Percentiles rank a stretch among this genome's conserved stretches.
These are phyloP conservation scores for Coreoperca whiteheadi DNA, from an alignment of 2,113 vertebrate genomes.

Conservation along the genomic window DNA sequence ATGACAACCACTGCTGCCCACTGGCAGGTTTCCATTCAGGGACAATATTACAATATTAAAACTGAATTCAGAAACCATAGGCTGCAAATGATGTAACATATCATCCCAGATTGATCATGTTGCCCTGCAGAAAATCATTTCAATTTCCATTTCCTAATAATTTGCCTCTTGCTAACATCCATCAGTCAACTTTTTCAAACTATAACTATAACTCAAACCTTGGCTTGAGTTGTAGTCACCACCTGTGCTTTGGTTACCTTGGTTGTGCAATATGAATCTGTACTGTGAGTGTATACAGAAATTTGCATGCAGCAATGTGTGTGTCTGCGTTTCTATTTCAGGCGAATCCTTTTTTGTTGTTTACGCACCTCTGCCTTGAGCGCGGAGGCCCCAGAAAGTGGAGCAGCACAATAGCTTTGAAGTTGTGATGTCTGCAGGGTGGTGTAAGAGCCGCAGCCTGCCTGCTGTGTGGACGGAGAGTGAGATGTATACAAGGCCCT, in stretches of 20 bases:
- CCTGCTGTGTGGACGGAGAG: slow-evolving; percentile 21
- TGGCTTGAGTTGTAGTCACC: background rate
- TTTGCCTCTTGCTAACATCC: background rate
- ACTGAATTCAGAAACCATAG: too few species aligned
- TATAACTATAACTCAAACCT: too few species aligned
- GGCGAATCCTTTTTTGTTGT: slow-evolving; percentile 62
- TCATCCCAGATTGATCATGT: too few species aligned
- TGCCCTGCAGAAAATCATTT: too few species aligned
- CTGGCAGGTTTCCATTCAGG: slow-evolving; percentile 18
- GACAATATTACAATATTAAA: too few species aligned
- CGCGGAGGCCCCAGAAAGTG: slow-evolving; percentile 57
- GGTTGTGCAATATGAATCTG: slow-evolving; percentile 16
- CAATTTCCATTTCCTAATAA: too few species aligned
- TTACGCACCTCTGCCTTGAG: slow-evolving; percentile 62
- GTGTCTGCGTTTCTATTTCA: slow-evolving; percentile 54
- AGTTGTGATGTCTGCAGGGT: slow-evolving; percentile 60
- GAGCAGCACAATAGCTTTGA: slow-evolving; percentile 71
- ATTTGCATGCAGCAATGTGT: slow-evolving; percentile 46
- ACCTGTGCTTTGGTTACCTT: background rate
- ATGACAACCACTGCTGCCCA: slow-evolving; percentile 31
- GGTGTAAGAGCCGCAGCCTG: slow-evolving; percentile 31
- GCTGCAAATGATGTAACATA: too few species aligned
- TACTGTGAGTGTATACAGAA: background rate
- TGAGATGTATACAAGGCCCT: slow-evolving; percentile 21
- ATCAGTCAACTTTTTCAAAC: background rate